Evolutionary conservation across 2,113 vertebrate species (phyloP).

Genomic region (Myrmophylax atrothorax): DNA sequence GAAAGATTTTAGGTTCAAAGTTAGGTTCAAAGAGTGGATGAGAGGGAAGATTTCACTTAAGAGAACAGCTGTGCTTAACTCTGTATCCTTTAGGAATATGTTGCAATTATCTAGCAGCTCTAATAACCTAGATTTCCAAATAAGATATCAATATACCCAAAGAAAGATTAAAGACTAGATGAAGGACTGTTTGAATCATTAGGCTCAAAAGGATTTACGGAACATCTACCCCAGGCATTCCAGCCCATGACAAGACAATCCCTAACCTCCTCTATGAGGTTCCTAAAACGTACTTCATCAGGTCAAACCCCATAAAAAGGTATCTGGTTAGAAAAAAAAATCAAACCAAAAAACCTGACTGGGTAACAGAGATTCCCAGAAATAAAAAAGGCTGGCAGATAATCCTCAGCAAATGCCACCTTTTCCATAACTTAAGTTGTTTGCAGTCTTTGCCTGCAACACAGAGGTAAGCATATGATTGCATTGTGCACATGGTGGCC

Average conservation of each 20-base stretch:
- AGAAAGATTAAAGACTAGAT: neutral
- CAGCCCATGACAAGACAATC: neutral
- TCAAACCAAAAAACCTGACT: neutral
- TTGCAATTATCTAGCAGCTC: neutral
- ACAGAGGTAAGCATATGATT: neutral
- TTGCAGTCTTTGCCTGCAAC: neutral
- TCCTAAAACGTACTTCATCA: neutral
- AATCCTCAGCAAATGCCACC: neutral
- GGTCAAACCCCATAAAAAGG: neutral
- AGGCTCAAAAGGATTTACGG: neutral
- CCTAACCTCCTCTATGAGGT: neutral
- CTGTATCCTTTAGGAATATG: neutral
- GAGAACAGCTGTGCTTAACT: neutral
- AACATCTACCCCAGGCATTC: neutral
- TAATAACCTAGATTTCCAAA: constrained; percentile 19
- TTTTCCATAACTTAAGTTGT: neutral
- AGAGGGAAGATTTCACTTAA: constrained; percentile 42
- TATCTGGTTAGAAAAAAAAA: neutral
- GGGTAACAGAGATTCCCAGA: neutral
- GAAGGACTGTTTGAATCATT: neutral
- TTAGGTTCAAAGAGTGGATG: constrained; percentile 47
- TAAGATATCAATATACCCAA: neutral
- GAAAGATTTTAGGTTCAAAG: constrained; percentile 48
- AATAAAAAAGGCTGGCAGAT: neutral
- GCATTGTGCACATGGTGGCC: accelerated